Conservation (phyloP, 2,797 vertebrate genomes). For the Pipistrellus pygmaeus region DNA sequence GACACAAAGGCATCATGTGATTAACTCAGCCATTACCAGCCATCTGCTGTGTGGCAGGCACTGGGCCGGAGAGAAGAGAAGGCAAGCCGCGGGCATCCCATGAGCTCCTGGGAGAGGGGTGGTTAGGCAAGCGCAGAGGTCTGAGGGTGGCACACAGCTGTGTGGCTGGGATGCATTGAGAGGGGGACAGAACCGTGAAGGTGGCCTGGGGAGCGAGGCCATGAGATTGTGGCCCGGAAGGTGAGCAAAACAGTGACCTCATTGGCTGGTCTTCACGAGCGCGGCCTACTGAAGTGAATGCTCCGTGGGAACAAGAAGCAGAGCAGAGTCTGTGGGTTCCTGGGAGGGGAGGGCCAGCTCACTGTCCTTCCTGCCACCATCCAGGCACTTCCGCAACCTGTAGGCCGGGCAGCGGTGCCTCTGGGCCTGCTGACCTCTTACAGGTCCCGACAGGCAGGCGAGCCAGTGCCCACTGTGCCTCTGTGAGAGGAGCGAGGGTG, state of each 20-base stretch:
- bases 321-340: neutral
- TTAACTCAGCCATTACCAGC: neutral
- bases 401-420: conserved; percentile 87
- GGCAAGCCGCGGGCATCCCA: neutral
- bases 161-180: neutral
- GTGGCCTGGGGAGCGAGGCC: neutral
- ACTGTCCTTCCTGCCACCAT: conserved; percentile 86
- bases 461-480: conserved; percentile 81
- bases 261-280: neutral
- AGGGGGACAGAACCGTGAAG: neutral
- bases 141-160: neutral
- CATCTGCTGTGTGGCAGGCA: neutral
- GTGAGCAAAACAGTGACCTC: neutral
- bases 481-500: conserved; percentile 68
- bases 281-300: neutral
- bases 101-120: neutral
- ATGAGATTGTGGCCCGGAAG: neutral
- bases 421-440: conserved; percentile 84
- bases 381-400: conserved; percentile 85
- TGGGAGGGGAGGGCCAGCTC: conserved; percentile 51
- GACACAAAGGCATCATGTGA: neutral
- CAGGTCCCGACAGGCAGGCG: conserved; percentile 82
- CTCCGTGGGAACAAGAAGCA: neutral
- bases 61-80: neutral
- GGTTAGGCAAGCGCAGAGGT: neutral